Evolutionary conservation across 1,140 invertebrate genomes (phyloP).

Genomic region (Tetramorium alpestre): DNA sequence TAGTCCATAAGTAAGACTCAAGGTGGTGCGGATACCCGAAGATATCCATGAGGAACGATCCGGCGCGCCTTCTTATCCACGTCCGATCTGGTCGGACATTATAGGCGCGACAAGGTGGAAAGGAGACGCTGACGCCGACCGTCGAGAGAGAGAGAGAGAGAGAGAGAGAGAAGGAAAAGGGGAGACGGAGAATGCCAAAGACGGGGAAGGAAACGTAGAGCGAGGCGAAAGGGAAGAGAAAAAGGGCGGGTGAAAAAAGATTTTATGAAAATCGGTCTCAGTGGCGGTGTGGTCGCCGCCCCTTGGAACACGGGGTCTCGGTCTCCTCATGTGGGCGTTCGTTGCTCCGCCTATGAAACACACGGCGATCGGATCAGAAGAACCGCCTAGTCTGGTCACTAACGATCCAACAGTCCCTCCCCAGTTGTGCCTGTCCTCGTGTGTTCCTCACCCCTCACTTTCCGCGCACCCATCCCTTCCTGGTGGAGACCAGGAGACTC

Average conservation of each 20-base stretch:
- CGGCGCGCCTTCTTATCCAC: constrained; percentile 61
- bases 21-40: constrained; percentile 62
- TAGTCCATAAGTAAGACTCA: constrained; percentile 65
- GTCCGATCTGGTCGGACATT: constrained; percentile 71
- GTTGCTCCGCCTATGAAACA: constrained; percentile 57
- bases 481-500: constrained; percentile 33
- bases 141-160: neutral
- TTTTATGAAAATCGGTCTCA: constrained; percentile 64
- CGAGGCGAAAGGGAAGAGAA: neutral
- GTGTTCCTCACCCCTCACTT: neutral
- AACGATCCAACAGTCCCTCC: constrained; percentile 9
- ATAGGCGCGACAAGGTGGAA: constrained; percentile 54
- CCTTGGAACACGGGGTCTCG: constrained; percentile 12
- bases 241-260: constrained; percentile 38
- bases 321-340: constrained; percentile 60
- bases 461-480: constrained; percentile 19
- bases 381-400: constrained; percentile 52
- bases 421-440: neutral
- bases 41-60: constrained; percentile 69
- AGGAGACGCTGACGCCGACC: constrained; percentile 37
- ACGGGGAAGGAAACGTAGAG: constrained; percentile 18
- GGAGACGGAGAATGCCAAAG: neutral
- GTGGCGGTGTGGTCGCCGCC: constrained; percentile 29
- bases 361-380: neutral
- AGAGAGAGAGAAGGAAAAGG: neutral